Conservation (phyloP, 1,140 invertebrate genomes). For the Macrotrachela quadricornifera region DNA sequence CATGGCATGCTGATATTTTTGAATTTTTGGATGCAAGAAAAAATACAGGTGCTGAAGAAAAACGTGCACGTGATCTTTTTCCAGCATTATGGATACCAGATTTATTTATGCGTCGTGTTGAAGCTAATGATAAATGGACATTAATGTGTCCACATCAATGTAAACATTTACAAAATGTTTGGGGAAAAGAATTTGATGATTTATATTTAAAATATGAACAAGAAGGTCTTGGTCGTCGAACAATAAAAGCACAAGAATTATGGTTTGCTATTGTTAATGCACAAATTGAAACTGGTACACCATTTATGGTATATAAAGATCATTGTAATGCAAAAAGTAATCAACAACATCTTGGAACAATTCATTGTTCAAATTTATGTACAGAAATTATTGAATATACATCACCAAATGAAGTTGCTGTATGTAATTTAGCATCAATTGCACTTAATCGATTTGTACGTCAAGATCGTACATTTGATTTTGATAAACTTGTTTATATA, state of each 20-base stretch:
- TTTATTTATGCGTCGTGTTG: constrained; percentile 88
- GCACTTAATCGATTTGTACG: constrained; percentile 89
- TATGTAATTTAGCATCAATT: constrained; percentile 92
- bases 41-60: constrained; percentile 74
- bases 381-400: constrained; percentile 87
- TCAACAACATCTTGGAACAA: constrained; percentile 92
- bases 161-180: constrained; percentile 67
- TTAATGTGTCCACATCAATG: constrained; percentile 88
- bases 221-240: constrained; percentile 48
- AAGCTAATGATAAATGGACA: constrained; percentile 64
- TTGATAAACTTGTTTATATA: constrained; percentile 61
- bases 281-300: constrained; percentile 92
- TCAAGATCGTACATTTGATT: constrained; percentile 45
- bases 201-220: constrained; percentile 69
- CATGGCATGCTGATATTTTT: constrained; percentile 94
- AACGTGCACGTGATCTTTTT: constrained; percentile 80
- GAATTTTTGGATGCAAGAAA: constrained; percentile 81
- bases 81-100: constrained; percentile 96
- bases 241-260: constrained; percentile 61
- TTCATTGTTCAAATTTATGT: constrained; percentile 91
- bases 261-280: constrained; percentile 85
- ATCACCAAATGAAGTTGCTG: constrained; percentile 71
- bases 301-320: constrained; percentile 93
- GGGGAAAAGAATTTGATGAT: constrained; percentile 78
- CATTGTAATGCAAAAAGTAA: constrained; percentile 90